Percentiles rank a stretch among this genome's conserved stretches.
These are phyloP conservation scores for Dermatophagoides farinae DNA, from an alignment of 1,140 invertebrate genomes.

Conservation along the genomic window DNA sequence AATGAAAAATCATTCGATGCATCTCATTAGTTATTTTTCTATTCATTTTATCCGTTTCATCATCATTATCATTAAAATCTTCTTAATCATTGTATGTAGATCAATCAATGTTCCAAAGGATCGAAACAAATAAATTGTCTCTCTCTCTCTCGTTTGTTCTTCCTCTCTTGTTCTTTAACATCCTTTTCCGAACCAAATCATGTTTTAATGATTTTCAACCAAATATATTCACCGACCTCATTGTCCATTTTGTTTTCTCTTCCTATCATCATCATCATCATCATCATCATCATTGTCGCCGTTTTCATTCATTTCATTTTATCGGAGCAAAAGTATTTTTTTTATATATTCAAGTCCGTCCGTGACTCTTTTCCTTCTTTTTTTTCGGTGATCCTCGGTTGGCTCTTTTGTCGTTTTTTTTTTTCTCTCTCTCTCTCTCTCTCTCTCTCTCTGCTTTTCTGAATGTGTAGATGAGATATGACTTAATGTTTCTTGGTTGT, in stretches of 20 bases:
- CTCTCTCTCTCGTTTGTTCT: neutral
- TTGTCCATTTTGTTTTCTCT: neutral
- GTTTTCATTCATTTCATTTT: neutral
- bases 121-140: neutral
- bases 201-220: neutral
- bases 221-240: neutral
- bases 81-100: neutral
- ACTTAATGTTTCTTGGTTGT: too few species aligned
- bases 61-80: neutral
- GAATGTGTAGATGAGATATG: too few species aligned
- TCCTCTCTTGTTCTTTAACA: neutral
- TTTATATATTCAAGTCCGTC: too few species aligned
- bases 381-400: too few species aligned
- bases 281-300: neutral
- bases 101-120: neutral
- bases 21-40: neutral
- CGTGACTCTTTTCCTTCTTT: too few species aligned
- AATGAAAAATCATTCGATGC: neutral
- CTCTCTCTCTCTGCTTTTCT: too few species aligned
- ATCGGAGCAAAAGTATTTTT: neutral
- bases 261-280: neutral
- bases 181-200: neutral
- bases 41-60: neutral
- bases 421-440: too few species aligned
- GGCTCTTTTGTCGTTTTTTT: too few species aligned